Percentiles rank a stretch among this genome's conserved stretches.
phyloP scores from a whole-genome alignment of 2,797 vertebrate genomes.

The Poecilia velifera region DNA sequence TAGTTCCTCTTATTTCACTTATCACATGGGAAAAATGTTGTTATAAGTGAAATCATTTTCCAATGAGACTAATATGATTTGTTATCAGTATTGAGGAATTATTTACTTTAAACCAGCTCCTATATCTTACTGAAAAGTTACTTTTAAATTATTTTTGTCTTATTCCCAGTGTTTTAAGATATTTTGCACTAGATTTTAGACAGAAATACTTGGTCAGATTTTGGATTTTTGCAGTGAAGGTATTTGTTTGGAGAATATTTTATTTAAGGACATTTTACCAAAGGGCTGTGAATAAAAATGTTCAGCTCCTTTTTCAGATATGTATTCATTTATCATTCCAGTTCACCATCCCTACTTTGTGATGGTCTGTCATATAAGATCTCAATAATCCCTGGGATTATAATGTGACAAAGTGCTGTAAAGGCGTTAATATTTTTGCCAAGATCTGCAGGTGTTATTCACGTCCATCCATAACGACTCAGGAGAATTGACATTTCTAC shows the following conservation, averaged over 20 bases:
- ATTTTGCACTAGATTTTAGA: too few relatives aligned
- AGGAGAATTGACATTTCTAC: constrained; percentile 18
- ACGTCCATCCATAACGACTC: constrained; percentile 9
- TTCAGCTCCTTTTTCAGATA: not conserved
- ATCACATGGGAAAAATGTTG: too few relatives aligned
- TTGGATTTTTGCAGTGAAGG: not conserved
- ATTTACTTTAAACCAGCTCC: too few relatives aligned
- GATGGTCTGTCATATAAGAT: not conserved
- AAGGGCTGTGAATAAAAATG: not conserved
- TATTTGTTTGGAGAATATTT: not conserved
- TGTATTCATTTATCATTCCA: not conserved
- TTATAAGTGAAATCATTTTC: too few relatives aligned
- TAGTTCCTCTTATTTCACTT: too few relatives aligned
- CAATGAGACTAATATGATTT: too few relatives aligned
- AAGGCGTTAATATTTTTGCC: not conserved
- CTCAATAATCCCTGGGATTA: not conserved
- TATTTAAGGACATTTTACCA: not conserved
- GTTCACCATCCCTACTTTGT: not conserved
- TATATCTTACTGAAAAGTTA: too few relatives aligned
- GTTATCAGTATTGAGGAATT: too few relatives aligned
- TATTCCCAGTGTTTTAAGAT: too few relatives aligned
- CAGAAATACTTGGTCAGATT: not conserved
- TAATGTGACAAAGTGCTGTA: not conserved
- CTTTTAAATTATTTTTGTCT: too few relatives aligned
- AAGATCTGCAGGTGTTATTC: not conserved